These are phyloP conservation scores for Bombylius discolor DNA, from an alignment of 2,888 invertebrate species.

Conservation along the genomic window DNA sequence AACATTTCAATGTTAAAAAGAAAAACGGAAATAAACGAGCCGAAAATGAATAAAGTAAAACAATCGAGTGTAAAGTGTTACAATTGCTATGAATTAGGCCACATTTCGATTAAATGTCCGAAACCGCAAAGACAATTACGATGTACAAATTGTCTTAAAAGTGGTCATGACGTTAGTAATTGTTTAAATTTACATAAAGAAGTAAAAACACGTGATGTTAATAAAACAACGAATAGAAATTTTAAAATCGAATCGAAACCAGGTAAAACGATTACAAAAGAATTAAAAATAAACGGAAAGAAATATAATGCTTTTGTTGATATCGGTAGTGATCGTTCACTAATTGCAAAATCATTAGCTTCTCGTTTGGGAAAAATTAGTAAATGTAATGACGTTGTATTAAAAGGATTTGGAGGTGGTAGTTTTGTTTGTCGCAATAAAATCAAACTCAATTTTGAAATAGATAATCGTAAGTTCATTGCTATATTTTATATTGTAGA, in stretches of 20 bases:
- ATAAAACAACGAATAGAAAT: neutral
- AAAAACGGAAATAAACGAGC: neutral
- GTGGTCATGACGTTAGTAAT: neutral
- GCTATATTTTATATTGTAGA: neutral
- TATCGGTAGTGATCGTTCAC: conserved; percentile 1
- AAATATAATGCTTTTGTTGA: neutral
- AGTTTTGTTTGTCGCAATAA: neutral
- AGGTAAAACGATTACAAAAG: neutral
- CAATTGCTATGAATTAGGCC: conserved; percentile 3
- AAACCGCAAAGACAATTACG: conserved; percentile 2
- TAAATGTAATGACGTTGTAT: neutral
- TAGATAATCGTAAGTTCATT: neutral
- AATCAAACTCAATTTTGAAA: neutral
- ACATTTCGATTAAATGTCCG: conserved; percentile 1
- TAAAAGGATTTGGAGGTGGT: conserved; percentile 5
- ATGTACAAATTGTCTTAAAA: neutral
- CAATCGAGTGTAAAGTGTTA: neutral
- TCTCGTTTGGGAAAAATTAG: neutral
- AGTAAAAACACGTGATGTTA: too few relatives aligned
- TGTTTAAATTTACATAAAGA: neutral
- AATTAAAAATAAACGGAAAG: neutral
- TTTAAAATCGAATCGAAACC: neutral
- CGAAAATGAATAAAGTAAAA: neutral
- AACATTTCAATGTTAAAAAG: neutral
- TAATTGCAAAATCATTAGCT: neutral